These are phyloP conservation scores for Folsomia manolachei DNA, from an alignment of 2,888 invertebrate species.

Conservation along the genomic window DNA sequence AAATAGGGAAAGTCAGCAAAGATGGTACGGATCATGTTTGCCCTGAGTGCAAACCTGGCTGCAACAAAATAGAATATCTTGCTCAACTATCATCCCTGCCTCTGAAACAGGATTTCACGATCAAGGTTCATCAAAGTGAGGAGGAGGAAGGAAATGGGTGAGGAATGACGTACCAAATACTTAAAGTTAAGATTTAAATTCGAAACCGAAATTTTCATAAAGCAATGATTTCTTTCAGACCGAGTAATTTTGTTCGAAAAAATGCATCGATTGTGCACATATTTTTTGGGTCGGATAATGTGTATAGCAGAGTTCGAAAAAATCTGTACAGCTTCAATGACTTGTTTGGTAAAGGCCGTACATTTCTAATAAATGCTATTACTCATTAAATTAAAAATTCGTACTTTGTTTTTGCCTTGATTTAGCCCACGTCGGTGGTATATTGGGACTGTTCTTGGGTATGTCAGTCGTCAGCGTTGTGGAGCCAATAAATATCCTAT, in stretches of 20 bases:
- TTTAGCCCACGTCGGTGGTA: neutral
- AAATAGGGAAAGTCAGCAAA: neutral
- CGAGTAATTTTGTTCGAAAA: neutral
- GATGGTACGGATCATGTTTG: neutral
- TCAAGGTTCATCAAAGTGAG: neutral
- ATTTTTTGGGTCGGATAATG: neutral
- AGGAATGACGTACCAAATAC: neutral
- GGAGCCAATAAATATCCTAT: neutral
- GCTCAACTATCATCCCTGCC: neutral
- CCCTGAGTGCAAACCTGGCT: neutral
- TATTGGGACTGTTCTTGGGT: neutral
- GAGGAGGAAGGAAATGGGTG: conserved; percentile 14
- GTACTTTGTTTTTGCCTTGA: too few relatives aligned
- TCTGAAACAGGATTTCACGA: neutral
- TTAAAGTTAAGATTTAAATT: too few relatives aligned
- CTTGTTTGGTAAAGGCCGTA: conserved; percentile 4
- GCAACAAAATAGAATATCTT: neutral
- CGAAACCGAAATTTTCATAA: too few relatives aligned
- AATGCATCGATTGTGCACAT: neutral
- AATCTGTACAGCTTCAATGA: neutral
- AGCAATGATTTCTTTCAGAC: too few relatives aligned
- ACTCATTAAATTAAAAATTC: neutral
- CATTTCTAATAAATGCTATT: too few relatives aligned
- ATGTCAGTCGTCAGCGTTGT: neutral
- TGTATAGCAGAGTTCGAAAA: neutral